phyloP scores from a whole-genome alignment of 1,140 invertebrate species.

The Rhagoletis pomonella region DNA sequence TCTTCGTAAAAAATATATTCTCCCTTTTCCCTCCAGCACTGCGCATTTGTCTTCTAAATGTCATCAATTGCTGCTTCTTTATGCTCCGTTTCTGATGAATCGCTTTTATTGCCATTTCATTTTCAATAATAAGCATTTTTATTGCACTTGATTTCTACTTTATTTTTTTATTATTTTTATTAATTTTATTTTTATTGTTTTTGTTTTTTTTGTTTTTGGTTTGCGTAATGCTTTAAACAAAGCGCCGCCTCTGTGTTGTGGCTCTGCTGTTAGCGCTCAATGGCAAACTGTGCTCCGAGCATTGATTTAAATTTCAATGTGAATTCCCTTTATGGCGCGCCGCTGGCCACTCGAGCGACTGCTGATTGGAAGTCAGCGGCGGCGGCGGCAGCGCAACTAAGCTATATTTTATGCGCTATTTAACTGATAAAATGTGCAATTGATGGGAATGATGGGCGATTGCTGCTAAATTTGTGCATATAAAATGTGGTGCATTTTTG shows the following conservation, averaged over 20 bases:
- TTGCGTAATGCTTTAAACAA: not conserved
- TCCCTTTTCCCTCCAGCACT: too few species aligned
- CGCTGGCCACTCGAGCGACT: not conserved
- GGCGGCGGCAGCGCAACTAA: slow-evolving; percentile 5
- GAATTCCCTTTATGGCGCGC: slow-evolving; percentile 43
- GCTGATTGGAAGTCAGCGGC: not conserved
- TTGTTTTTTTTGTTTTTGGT: not conserved
- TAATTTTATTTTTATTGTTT: not conserved
- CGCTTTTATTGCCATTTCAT: slow-evolving; percentile 40
- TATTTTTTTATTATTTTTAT: not conserved
- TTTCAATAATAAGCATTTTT: slow-evolving; percentile 40
- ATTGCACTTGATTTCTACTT: slow-evolving; percentile 24
- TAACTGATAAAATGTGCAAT: slow-evolving; percentile 45
- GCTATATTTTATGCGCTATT: not conserved
- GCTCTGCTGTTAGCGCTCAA: not conserved
- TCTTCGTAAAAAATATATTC: too few species aligned
- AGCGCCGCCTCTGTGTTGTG: not conserved
- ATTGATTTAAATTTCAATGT: slow-evolving; percentile 51
- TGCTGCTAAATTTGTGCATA: not conserved
- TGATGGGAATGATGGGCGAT: slow-evolving; percentile 8
- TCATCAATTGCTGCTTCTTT: not conserved
- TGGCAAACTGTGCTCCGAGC: slow-evolving; percentile 13
- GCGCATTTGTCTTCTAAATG: not conserved
- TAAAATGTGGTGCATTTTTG: too few species aligned
- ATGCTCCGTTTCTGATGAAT: not conserved